Base-by-base conservation (phyloP, 1,140 invertebrate species). In the Panagrolaimus sp. region DNA sequence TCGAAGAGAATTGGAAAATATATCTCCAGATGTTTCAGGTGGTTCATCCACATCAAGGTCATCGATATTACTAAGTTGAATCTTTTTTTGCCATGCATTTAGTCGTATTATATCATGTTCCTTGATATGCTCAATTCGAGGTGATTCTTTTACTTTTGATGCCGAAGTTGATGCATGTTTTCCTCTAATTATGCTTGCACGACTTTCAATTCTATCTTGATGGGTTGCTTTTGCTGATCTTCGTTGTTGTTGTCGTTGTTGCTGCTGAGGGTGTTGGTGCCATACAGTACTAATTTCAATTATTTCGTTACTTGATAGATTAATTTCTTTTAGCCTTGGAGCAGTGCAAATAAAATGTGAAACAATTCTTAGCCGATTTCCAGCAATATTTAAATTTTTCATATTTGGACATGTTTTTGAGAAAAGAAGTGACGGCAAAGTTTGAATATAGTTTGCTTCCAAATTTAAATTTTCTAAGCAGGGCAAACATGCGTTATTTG, bases 281-380 rank as follows among this genome's bases (percentile, higher is more conserved):
- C 2, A 38, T 31, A 71, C 47, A 46, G 67, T 69, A 65, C 66
- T 69, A 86, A 74, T 38, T 27, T 74, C 68, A 0, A 92, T 92
- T 42, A 98, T 85, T 72, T 91, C 89, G 87, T 98, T 98, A 71
- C 94, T 89, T 0, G 92, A 90, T 0, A 90, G 89, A 84, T 96
- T 96, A 11, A 98, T 83, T 83, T 96, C 93, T 68, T 91, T 88
- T 27, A 97, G 84, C 71, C 90, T 90, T 0, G 91, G 91, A 0
- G 92, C 88, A n/a, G 87, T 85, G 96, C 96, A 98, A 83, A 98
- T 86, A 68, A 89, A 89, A 61, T 89, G 88, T 0, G 94, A 93
- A 44, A 97, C 82, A 64, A 87, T 85, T 51, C 90, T 89, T n/a
- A 98, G 84, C 82, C 92, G 92, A 83, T 98, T 98, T 80, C 95